Evolutionary conservation across 2,888 invertebrate genomes (phyloP).

Genomic region (Mechanitis mazaeus): DNA sequence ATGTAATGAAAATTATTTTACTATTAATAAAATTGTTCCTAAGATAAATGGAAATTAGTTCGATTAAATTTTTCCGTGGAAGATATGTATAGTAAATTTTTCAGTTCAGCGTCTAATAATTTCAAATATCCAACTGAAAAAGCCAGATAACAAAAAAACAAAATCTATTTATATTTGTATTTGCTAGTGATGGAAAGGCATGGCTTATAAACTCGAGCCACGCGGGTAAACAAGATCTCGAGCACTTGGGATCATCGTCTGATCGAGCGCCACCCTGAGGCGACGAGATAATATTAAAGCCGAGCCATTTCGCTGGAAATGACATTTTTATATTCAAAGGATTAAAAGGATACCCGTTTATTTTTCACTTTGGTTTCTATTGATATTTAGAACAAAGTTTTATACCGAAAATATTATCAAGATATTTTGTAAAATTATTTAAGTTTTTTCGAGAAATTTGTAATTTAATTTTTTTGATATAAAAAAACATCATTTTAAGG

Average conservation of each 20-base stretch:
- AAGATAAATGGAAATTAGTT: too few relatives aligned
- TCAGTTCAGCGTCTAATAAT: too few relatives aligned
- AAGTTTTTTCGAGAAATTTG: too few relatives aligned
- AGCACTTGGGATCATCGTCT: slow-evolving; percentile 4
- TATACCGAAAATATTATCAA: not conserved
- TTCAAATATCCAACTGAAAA: too few relatives aligned
- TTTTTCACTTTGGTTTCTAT: slow-evolving; percentile 15
- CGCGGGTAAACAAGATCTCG: slow-evolving; percentile 2
- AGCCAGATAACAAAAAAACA: too few relatives aligned
- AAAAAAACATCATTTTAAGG: too few relatives aligned
- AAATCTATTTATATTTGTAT: not conserved
- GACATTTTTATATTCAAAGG: slow-evolving; percentile 7
- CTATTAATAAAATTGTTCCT: too few relatives aligned
- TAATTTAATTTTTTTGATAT: too few relatives aligned
- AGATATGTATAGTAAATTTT: too few relatives aligned
- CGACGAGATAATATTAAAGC: slow-evolving; percentile 2
- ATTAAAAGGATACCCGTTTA: slow-evolving; percentile 1
- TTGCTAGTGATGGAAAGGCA: not conserved
- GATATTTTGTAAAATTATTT: not conserved
- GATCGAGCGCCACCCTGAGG: slow-evolving; percentile 3
- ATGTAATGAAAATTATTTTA: too few relatives aligned
- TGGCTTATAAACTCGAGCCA: not conserved
- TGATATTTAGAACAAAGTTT: slow-evolving; percentile 19
- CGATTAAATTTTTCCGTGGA: too few relatives aligned
- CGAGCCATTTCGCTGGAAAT: slow-evolving; percentile 3